Conservation (phyloP, 2,797 vertebrate genomes). For the Siniperca undulata region DNA sequence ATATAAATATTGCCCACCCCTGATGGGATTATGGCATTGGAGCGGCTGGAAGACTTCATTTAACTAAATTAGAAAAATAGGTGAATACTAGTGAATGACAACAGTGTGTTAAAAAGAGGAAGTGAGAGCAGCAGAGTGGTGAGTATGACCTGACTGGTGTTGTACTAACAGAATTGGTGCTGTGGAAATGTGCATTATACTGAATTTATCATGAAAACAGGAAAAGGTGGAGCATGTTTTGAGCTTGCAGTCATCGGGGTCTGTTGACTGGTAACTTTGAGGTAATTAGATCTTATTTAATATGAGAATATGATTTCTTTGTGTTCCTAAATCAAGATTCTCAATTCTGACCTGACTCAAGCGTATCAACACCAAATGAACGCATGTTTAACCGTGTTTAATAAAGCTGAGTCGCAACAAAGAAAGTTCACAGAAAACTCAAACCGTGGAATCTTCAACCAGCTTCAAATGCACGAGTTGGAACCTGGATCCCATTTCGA, state of each 20-base stretch:
- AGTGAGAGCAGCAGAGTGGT: no score
- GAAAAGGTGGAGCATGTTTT: neutral
- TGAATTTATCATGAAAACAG: neutral
- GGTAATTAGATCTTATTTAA: no score
- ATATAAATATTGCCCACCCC: neutral
- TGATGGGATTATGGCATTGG: neutral
- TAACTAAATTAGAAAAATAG: neutral
- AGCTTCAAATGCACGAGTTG: neutral
- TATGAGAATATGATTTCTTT: no score
- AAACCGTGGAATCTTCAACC: neutral
- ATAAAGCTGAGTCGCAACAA: neutral
- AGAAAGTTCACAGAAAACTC: neutral
- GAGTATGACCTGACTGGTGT: no score
- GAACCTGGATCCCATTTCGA: neutral
- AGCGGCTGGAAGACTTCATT: no score
- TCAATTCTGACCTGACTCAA: neutral
- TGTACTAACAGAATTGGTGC: no score
- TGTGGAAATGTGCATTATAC: neutral
- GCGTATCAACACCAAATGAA: neutral
- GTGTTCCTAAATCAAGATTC: neutral
- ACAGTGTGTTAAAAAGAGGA: no score
- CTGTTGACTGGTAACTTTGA: no score
- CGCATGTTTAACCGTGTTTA: neutral
- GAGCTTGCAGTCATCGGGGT: neutral
- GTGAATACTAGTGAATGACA: no score